Conservation (phyloP, 1,140 invertebrate species). For the Arctopsyche grandis region DNA sequence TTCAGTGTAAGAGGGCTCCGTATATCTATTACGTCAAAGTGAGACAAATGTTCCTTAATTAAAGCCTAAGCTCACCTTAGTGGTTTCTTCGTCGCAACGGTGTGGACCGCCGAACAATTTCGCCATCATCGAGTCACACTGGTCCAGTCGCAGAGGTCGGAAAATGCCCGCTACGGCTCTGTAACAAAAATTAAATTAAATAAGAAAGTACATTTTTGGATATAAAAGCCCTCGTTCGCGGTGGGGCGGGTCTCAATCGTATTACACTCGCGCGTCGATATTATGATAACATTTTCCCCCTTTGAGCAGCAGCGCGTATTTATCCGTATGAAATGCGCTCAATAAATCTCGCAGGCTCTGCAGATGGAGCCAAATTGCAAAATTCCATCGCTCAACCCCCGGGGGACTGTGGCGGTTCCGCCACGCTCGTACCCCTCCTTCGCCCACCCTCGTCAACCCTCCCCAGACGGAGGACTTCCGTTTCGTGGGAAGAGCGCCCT, state of each 20-base stretch:
- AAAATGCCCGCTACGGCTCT: conserved; percentile 57
- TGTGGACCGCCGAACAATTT: conserved; percentile 59
- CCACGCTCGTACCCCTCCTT: background rate
- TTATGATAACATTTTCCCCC: too few relatives aligned
- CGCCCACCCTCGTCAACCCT: background rate
- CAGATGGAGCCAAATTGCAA: conserved; percentile 36
- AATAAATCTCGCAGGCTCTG: conserved; percentile 31
- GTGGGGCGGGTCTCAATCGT: too few relatives aligned
- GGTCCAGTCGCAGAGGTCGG: conserved; percentile 58
- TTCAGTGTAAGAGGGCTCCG: too few relatives aligned
- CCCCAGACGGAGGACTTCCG: conserved; percentile 7
- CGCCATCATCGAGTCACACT: conserved; percentile 58
- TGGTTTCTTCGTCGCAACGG: conserved; percentile 58
- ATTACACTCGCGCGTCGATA: too few relatives aligned
- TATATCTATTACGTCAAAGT: too few relatives aligned
- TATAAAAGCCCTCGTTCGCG: too few relatives aligned
- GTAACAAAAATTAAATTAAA: conserved; percentile 28
- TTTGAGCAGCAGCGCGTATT: background rate
- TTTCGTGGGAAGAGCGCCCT: background rate
- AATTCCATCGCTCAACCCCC: conserved; percentile 9
- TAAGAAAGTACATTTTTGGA: background rate
- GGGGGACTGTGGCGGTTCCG: background rate
- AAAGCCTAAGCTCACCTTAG: conserved; percentile 56
- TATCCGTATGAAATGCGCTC: conserved; percentile 14
- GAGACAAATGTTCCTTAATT: too few relatives aligned